Conservation (phyloP, 2,113 vertebrate genomes). For the Saccopteryx bilineata region DNA sequence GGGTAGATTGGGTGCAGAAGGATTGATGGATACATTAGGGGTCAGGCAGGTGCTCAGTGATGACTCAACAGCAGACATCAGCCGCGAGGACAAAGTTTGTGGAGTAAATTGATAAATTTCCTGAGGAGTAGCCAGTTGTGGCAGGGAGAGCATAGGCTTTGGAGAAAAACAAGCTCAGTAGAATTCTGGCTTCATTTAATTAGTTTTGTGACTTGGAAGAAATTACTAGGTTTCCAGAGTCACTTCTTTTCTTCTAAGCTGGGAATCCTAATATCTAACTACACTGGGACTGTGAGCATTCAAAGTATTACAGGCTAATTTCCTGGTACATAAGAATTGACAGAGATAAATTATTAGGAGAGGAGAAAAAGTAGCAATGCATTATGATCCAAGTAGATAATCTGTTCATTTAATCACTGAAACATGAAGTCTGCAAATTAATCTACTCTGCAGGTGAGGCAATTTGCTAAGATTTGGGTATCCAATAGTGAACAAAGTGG, state of each 20-base stretch:
- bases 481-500: background rate
- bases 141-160: background rate
- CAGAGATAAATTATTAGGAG: background rate
- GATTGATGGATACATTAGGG: background rate
- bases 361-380: background rate
- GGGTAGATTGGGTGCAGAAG: background rate
- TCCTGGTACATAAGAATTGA: background rate
- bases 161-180: background rate
- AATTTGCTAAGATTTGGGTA: conserved; percentile 50
- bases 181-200: background rate
- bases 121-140: background rate
- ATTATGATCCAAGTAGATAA: conserved; percentile 13
- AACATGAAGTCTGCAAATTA: background rate
- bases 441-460: background rate
- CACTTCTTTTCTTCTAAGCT: background rate
- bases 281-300: background rate
- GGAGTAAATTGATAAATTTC: background rate
- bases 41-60: background rate
- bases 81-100: background rate
- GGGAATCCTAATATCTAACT: conserved; percentile 24
- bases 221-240: background rate
- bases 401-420: conserved; percentile 53
- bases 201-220: background rate
- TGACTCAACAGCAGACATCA: background rate
- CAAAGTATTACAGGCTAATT: background rate